phyloP scores from a whole-genome alignment of 2,888 invertebrate species.

The Theretra japonica region DNA sequence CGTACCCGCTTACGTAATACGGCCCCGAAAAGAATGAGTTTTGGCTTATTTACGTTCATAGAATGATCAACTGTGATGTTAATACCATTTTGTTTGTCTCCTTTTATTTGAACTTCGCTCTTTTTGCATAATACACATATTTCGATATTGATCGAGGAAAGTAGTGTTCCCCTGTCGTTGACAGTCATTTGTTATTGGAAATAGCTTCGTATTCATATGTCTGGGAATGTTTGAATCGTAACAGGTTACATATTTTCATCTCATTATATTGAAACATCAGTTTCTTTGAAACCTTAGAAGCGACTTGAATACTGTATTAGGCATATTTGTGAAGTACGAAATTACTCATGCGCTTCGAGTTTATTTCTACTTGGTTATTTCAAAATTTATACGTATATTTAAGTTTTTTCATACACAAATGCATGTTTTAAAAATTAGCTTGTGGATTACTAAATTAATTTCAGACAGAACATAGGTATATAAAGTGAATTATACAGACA shows the following conservation, averaged over 20 bases:
- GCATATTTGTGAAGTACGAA: too few species aligned
- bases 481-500: not conserved
- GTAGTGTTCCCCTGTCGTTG: not conserved
- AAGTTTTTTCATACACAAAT: too few species aligned
- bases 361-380: not conserved
- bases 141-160: not conserved
- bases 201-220: not conserved
- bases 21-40: conserved; percentile 37
- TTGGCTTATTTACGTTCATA: conserved; percentile 17
- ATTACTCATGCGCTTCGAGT: not conserved
- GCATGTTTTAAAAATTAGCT: too few species aligned
- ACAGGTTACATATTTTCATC: not conserved
- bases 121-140: conserved; percentile 1
- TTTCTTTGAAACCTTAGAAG: conserved; percentile 20
- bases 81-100: conserved; percentile 30
- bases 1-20: conserved; percentile 46
- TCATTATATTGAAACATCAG: not conserved
- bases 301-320: too few species aligned
- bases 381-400: too few species aligned
- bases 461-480: not conserved
- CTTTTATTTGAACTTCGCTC: conserved; percentile 10
- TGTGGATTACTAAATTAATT: too few species aligned
- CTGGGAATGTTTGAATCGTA: not conserved
- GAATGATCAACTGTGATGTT: conserved; percentile 47
- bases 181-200: conserved; percentile 14